Evolutionary conservation across 2,113 vertebrate genomes (phyloP), one percentile per base, ranked within the genome.

Genomic region (Albula glossodonta): DNA sequence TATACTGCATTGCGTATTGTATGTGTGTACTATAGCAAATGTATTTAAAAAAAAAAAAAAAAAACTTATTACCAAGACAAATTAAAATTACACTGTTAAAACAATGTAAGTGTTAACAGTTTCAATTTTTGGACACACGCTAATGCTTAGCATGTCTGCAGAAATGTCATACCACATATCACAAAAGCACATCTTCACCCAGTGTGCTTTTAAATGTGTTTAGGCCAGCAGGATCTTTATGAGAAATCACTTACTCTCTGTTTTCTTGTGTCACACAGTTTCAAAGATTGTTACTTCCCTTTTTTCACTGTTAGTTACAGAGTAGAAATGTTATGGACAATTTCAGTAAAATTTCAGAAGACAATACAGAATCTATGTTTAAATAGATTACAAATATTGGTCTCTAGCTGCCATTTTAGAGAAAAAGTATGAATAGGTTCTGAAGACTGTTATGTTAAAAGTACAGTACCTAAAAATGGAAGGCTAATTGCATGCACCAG

Each of bases 21-120:
- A 93, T 92, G 87, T 94, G 93, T 94, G 87, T 88, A 86, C 91
- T 93, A 91, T 91, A 93, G 80, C 51, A 84, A 92, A 93, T 93
- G 93, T 95, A 94, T 94, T 94, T 94, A 94, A 93, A 86, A 83
- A 79, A 82, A 41, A 94, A 93, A 86, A 83, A 79, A 82, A 41
- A 41, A 41, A 41, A 82, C 56, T 90, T 91, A 89, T 87, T 31
- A 57, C 91, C 91, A 92, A 89, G 90, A 93, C 92, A 90, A 91
- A 94, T 86, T 81, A 94, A 89, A 91, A 89, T 81, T 49, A 89
- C 84, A 53, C 81, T 81, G 78, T 77, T 84, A 84, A 88, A 90
- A 89, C 87, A 63, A 50, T 82, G 53, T 22, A 66, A 85, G 81
- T 50, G 78, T 81, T 63, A 81, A 84, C 1, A 19, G 80, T 86